phyloP scores from a whole-genome alignment of 2,113 vertebrate species.

The Prinia subflava region DNA sequence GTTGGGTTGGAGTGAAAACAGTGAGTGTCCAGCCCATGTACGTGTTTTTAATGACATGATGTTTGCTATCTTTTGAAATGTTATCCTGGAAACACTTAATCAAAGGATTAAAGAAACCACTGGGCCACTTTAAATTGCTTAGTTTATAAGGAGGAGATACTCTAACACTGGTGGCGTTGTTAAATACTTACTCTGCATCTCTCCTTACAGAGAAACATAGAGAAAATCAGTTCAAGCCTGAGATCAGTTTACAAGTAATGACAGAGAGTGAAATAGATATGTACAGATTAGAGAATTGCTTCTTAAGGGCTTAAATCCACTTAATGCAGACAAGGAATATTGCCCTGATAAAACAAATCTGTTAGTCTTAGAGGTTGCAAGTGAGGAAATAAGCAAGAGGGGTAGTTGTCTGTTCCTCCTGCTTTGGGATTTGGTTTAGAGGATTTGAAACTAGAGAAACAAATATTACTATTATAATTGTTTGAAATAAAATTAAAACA shows the following conservation, averaged over 20 bases:
- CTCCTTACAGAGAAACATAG: neutral
- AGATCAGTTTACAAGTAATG: conserved; percentile 40
- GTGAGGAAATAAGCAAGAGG: neutral
- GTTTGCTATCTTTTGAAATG: neutral
- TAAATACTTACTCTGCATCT: neutral
- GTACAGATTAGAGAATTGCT: conserved; percentile 11
- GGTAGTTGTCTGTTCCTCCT: neutral
- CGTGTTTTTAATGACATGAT: neutral
- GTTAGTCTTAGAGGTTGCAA: neutral
- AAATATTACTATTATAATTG: neutral
- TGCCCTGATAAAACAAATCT: neutral
- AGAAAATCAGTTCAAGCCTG: neutral
- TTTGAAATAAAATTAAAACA: neutral
- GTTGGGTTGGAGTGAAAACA: neutral
- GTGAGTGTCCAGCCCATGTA: neutral
- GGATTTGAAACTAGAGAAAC: neutral
- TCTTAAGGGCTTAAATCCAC: conserved; percentile 29
- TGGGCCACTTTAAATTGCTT: neutral
- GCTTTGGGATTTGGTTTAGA: neutral
- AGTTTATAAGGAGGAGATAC: neutral
- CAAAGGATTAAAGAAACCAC: neutral
- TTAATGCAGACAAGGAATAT: neutral
- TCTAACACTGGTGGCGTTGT: neutral
- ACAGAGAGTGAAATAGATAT: conserved; percentile 4
- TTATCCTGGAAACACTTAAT: neutral